These are phyloP conservation scores for Amphipyra tragopoginis DNA, from an alignment of 2,888 invertebrate genomes.

Conservation along the genomic window DNA sequence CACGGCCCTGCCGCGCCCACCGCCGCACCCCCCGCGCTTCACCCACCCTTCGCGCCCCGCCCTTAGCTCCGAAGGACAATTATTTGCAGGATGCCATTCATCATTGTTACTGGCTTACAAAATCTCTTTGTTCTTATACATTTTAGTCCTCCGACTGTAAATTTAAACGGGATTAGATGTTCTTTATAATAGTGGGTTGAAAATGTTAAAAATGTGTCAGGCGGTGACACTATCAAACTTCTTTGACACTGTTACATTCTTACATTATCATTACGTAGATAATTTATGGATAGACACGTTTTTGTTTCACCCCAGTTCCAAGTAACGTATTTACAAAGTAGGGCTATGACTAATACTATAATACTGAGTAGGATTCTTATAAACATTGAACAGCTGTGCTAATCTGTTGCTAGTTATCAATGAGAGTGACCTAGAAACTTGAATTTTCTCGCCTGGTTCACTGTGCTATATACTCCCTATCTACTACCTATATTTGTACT, in stretches of 20 bases:
- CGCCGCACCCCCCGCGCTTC: constrained; percentile 52
- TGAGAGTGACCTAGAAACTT: constrained; percentile 32
- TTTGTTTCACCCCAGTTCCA: constrained; percentile 35
- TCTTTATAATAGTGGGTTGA: constrained; percentile 46
- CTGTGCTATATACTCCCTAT: background rate
- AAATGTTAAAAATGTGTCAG: constrained; percentile 45
- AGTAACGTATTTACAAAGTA: constrained; percentile 13
- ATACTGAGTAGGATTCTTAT: constrained; percentile 39
- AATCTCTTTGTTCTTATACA: constrained; percentile 68
- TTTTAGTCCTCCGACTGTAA: constrained; percentile 53
- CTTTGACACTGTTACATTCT: constrained; percentile 13
- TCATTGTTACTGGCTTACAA: constrained; percentile 72
- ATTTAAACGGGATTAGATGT: constrained; percentile 56
- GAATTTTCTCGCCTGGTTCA: constrained; percentile 4
- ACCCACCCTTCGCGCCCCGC: constrained; percentile 57
- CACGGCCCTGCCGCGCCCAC: constrained; percentile 78
- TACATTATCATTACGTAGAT: constrained; percentile 20
- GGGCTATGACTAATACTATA: constrained; percentile 31
- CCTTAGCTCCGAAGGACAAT: constrained; percentile 74
- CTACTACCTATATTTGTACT: background rate
- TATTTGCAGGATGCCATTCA: constrained; percentile 84
- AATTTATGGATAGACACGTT: constrained; percentile 46
- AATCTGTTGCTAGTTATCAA: constrained; percentile 46
- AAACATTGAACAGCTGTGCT: constrained; percentile 52
- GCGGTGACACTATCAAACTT: constrained; percentile 21